Evolutionary conservation across 2,113 vertebrate genomes (phyloP), one percentile per base, ranked within the genome.

Genomic region (Oncorhynchus keta): DNA sequence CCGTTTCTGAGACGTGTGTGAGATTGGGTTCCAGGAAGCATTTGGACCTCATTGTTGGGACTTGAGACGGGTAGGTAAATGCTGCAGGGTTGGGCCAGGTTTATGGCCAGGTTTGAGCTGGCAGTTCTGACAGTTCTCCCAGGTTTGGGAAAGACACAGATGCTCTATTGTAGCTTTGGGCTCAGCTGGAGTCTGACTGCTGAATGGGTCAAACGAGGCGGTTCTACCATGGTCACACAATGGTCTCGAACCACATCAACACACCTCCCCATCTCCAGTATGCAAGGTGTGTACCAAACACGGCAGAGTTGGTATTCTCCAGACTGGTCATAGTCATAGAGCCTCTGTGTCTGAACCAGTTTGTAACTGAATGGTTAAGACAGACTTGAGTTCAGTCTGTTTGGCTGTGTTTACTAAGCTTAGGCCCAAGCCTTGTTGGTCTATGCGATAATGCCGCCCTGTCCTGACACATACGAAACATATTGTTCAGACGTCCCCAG

Each of bases 331-430:
- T 45, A 39, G 61, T 64, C 9, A 8, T 1, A 26, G 22, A n/a
- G 3, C 1, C 62, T 7, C 65, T 9, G 24, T 67, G 65, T 28
- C 14, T 26, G 28, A 2, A 28, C 24, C 24, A 67, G 65, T 24
- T 24, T 9, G 20, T 28, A 20, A 30, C 5, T 35, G 28, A 12
- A 18, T 66, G 26, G 64, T 28, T 26, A 66, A 28, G 26, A 4
- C 30, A 68, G 61, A n/a, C 61, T 64, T 3, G 39, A 45, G 39
- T 45, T 45, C n/a, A 16, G 59, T 62, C 59, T 6, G 8, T 16
- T 62, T 22, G 51, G 51, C n/a, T 22, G 59, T 62, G 59, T 68
- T 68, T 68, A 68, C 39, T 68, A 39, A 35, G 66, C 16, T 68
- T 9, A 35, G 66, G 28, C 66, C 30, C 30, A 7, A 18, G 66